Base-by-base conservation (phyloP, 2,797 vertebrate genomes). In the Sciurus vulgaris region DNA sequence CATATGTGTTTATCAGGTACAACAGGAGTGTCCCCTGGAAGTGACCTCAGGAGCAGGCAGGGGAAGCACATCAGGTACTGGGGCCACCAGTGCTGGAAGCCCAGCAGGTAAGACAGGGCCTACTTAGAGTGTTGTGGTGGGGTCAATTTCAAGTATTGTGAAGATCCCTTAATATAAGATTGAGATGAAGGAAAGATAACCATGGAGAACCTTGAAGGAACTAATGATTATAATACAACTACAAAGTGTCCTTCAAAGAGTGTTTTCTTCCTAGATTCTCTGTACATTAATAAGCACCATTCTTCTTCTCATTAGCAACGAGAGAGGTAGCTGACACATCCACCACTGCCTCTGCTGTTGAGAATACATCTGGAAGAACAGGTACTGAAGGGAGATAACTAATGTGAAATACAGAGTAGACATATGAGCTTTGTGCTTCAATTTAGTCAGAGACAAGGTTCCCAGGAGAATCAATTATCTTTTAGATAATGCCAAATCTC, bases 1-100 rank as follows among this genome's bases (percentile, higher is more conserved):
- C 6, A 8, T 11, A 24, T 14, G 24, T 38, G n/a, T 73, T n/a
- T 65, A 26, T 63, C 28, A 69, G 79, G 70, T 59, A 49, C 12
- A 1, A 28, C 4, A 3, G 18, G 44, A 41, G 33, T 15, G 4
- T n/a, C 18, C 20, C 0, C 11, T 10, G 38, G 72, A 38, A 1
- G 1, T 14, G 0, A 69, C 47, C 17, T 67, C 33, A 8, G 86
- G 30, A 41, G 11, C 2, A 38, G 24, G 17, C 59, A 49, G 51
- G 4, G 54, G 3, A 1, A 26, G 5, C 47, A 69, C 82, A 2
- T 20, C 76, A 63, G n/a, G 26, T 13, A 79, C 5, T 63, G 44
- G n/a, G 6, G 41, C 65, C 56, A 41, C n/a, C 63, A 73, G 41
- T 12, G n/a, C 12, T 33, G 7, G 22, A 44, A 49, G 30, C 3